Conservation (phyloP, 2,797 vertebrate species). For the Myotis findleyi region DNA sequence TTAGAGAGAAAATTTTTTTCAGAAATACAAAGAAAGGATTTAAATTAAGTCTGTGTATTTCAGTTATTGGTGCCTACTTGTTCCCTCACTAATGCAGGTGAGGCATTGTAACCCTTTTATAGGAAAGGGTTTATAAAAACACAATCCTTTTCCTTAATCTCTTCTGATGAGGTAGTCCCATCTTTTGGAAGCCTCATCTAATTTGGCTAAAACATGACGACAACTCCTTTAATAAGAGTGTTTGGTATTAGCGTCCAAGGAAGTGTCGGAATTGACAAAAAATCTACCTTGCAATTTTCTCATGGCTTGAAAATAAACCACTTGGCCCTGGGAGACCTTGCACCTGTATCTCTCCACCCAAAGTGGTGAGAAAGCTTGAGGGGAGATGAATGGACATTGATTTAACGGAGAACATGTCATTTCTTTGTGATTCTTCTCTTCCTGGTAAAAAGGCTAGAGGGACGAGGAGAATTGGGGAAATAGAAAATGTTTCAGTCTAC, state of each 20-base stretch:
- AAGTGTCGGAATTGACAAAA: constrained; percentile 68
- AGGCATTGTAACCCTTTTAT: not conserved
- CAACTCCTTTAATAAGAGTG: constrained; percentile 74
- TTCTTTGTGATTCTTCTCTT: constrained; percentile 17
- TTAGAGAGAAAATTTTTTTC: not conserved
- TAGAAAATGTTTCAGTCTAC: constrained; percentile 39
- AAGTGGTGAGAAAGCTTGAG: not conserved
- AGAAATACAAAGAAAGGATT: not conserved
- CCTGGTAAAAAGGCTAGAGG: constrained; percentile 16
- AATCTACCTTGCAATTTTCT: constrained; percentile 76
- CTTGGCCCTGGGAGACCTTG: constrained; percentile 5
- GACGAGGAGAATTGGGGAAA: not conserved
- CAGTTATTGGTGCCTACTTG: not conserved
- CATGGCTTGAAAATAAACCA: constrained; percentile 72
- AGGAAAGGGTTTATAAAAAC: not conserved
- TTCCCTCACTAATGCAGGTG: not conserved
- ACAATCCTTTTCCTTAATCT: not conserved
- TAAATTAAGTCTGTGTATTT: not conserved
- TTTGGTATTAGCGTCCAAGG: constrained; percentile 41
- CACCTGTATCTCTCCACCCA: constrained; percentile 35
- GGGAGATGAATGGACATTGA: not conserved
- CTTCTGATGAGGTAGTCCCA: constrained; percentile 54
- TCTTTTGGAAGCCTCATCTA: constrained; percentile 51
- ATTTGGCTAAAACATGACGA: constrained; percentile 79
- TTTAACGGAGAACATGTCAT: constrained; percentile 5